These are phyloP conservation scores for Grammomys dolichurus DNA, from an alignment of 2,113 vertebrate species.

Conservation along the genomic window DNA sequence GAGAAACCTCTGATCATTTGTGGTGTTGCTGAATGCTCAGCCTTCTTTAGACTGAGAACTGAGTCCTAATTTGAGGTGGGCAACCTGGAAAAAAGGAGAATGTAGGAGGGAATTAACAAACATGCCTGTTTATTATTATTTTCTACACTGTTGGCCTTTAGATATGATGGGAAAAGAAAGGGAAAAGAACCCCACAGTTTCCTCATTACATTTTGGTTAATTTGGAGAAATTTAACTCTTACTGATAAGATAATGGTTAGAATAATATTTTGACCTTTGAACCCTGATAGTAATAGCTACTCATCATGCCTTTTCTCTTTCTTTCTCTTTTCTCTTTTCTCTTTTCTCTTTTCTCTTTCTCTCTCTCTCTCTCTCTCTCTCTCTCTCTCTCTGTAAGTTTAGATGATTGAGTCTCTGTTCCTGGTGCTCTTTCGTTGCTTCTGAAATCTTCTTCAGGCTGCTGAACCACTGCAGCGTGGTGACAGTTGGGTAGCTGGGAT, in stretches of 20 bases:
- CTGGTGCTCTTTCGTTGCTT: slow-evolving; percentile 8
- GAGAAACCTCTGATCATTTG: slow-evolving; percentile 5
- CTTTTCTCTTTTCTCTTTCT: too few relatives aligned
- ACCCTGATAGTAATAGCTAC: background rate
- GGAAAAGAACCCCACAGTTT: background rate
- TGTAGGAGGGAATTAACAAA: background rate
- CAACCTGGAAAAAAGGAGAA: background rate
- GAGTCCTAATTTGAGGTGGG: background rate
- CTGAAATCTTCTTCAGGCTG: background rate
- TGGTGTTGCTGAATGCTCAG: background rate
- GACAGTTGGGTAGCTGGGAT: background rate
- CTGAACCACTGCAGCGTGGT: background rate
- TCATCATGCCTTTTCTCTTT: background rate
- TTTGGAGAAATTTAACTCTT: slow-evolving; percentile 10
- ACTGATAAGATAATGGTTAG: background rate
- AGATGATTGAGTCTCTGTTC: slow-evolving; percentile 40
- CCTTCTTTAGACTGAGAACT: background rate
- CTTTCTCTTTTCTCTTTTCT: too few relatives aligned
- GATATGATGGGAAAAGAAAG: background rate
- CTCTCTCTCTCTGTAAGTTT: background rate
- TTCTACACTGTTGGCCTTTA: background rate
- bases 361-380: too few relatives aligned
- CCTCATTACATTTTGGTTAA: background rate
- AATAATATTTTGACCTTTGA: background rate
- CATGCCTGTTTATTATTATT: background rate